Evolutionary conservation across 1,140 invertebrate genomes (phyloP), one percentile per base, ranked within the genome.

Genomic region (Brachionus plicatilis): DNA sequence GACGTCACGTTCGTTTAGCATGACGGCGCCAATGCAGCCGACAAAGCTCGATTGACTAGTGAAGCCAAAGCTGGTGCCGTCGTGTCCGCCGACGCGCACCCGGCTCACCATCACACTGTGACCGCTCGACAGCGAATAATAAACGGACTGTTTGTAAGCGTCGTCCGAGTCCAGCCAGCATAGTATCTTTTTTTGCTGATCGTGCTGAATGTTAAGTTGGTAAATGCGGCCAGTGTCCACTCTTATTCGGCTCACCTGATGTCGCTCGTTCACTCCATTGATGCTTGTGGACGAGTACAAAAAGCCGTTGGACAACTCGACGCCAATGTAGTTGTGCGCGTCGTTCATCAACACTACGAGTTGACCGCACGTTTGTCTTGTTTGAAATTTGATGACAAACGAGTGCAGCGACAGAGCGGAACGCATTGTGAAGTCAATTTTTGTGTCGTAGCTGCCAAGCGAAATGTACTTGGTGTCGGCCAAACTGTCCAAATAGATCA

Each of bases 361-460:
- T 45, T 60, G 79, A 66, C 79, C 79, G 45, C 79, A 82, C 0
- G n/a, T 47, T 65, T 82, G 79, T 45, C 79, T 43, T 12, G 79
- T 82, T n/a, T 82, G 79, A 82, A 82, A 82, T 82, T 82, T 82
- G 43, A 82, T 47, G n/a, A 66, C 43, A 82, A 82, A 82, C 50
- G 79, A 60, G 9, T 82, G 29, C 1, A 82, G 27, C 27, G 53
- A n/a, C 0, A 17, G 60, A 43, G 53, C 27, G 50, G 33, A 27
- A 24, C 43, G 45, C 7, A 82, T 9, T 47, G 41, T 37, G 27
- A 82, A 82, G 60, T 82, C 79, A 12, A 82, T 60, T 60, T 68
- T 17, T 0, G 33, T 47, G 20, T 82, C 79, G 24, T 33, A 24
- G 20, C 14, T 24, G 17, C 79, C 14, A 1, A 82, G 33, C 20